phyloP scores from a whole-genome alignment of 2,888 invertebrate species.

The Stictocephala bisonia region DNA sequence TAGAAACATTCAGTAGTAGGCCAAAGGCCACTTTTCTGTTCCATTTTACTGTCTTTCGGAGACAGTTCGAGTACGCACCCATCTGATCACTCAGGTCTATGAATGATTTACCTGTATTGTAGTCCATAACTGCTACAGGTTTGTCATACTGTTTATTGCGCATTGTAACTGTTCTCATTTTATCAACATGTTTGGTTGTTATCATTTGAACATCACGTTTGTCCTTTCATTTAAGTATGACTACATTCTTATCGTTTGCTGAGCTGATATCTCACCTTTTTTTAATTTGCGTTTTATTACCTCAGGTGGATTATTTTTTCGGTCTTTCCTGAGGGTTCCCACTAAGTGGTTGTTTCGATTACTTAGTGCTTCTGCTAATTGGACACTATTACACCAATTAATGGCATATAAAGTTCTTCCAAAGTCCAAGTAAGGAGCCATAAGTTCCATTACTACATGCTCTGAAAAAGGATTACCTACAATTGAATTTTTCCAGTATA shows the following conservation, averaged over 20 bases:
- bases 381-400: slow-evolving; percentile 16
- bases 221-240: too few relatives aligned
- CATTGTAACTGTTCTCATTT: not conserved
- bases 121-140: not conserved
- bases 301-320: not conserved
- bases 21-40: not conserved
- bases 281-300: not conserved
- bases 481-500: slow-evolving; percentile 32
- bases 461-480: not conserved
- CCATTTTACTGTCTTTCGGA: not conserved
- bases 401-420: slow-evolving; percentile 28
- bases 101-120: not conserved
- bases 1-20: not conserved
- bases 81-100: not conserved
- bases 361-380: not conserved
- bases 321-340: not conserved
- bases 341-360: not conserved
- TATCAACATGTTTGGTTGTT: not conserved
- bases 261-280: not conserved
- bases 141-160: not conserved
- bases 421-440: slow-evolving; percentile 20
- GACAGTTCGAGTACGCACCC: not conserved
- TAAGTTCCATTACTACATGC: slow-evolving; percentile 20
- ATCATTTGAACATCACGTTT: not conserved
- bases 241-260: not conserved